A percentile compares a stretch with the other conserved stretches of the same genome.
These are phyloP conservation scores for Nomada hirtipes DNA, from an alignment of 2,888 invertebrate species.

Conservation along the genomic window DNA sequence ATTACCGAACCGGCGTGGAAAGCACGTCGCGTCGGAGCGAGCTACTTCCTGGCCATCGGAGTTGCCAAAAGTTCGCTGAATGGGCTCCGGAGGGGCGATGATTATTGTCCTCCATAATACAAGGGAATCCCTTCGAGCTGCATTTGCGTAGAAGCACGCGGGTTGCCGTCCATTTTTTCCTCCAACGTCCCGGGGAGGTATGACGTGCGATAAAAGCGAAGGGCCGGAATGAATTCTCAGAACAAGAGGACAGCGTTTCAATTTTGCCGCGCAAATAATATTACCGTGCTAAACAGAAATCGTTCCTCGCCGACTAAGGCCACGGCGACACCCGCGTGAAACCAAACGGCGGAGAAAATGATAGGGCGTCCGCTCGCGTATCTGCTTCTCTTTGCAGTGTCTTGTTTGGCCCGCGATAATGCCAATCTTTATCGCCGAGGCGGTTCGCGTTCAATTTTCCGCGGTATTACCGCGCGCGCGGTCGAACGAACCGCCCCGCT, in stretches of 20 bases:
- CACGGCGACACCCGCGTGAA: neutral
- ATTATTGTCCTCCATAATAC: constrained; percentile 59
- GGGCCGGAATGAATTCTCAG: neutral
- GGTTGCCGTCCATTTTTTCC: constrained; percentile 28
- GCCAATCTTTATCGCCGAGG: constrained; percentile 32
- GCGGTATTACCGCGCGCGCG: constrained; percentile 16
- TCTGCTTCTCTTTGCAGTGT: neutral
- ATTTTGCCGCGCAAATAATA: neutral
- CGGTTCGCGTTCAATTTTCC: constrained; percentile 43
- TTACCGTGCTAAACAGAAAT: neutral
- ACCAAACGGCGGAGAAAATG: constrained; percentile 10
- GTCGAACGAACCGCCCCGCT: constrained; percentile 2
- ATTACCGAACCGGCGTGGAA: constrained; percentile 58
- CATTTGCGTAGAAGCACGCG: neutral
- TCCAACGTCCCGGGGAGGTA: too few relatives aligned
- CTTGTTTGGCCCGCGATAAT: constrained; percentile 10
- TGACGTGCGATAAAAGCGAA: neutral
- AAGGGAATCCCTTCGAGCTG: constrained; percentile 35
- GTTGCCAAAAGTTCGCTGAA: constrained; percentile 63
- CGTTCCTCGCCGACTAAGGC: neutral
- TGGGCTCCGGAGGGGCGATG: constrained; percentile 57
- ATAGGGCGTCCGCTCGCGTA: constrained; percentile 1
- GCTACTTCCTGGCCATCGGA: constrained; percentile 41
- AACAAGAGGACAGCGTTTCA: neutral
- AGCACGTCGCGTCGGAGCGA: constrained; percentile 12